phyloP scores from a whole-genome alignment of 2,888 invertebrate genomes.

The Ormyrus thymus region DNA sequence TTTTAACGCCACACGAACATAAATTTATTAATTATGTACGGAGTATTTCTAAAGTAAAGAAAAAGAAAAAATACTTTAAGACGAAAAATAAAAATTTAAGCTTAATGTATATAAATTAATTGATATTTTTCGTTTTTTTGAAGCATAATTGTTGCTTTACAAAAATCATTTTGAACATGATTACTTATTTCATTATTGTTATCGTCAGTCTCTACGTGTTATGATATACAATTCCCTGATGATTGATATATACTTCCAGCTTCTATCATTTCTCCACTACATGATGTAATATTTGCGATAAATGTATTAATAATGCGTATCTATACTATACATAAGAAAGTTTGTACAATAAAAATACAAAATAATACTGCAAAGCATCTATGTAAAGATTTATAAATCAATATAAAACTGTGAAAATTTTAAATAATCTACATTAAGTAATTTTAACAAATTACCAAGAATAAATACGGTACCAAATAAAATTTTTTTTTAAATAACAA shows the following conservation, averaged over 20 bases:
- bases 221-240: slow-evolving; percentile 56
- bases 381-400: slow-evolving; percentile 32
- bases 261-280: slow-evolving; percentile 35
- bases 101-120: slow-evolving; percentile 17
- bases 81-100: slow-evolving; percentile 46
- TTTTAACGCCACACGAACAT: slow-evolving; percentile 22
- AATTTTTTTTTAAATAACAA: slow-evolving; percentile 59
- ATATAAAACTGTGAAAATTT: slow-evolving; percentile 31
- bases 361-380: slow-evolving; percentile 49
- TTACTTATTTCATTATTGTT: slow-evolving; percentile 56
- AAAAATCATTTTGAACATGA: slow-evolving; percentile 52
- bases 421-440: slow-evolving; percentile 46
- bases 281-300: slow-evolving; percentile 34
- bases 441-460: slow-evolving; percentile 40
- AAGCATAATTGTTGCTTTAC: slow-evolving; percentile 54
- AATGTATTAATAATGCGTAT: slow-evolving; percentile 44
- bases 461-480: slow-evolving; percentile 51
- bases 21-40: slow-evolving; percentile 32
- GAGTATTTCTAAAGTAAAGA: slow-evolving; percentile 32
- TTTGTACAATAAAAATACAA: slow-evolving; percentile 41
- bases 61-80: slow-evolving; percentile 49
- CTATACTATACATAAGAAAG: slow-evolving; percentile 38
- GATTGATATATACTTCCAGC: slow-evolving; percentile 54
- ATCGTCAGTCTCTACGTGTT: slow-evolving; percentile 58
- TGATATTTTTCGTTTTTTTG: slow-evolving; percentile 50